Percentiles rank a stretch among this genome's conserved stretches.
Evolutionary conservation across 2,113 vertebrate genomes (phyloP).

Genomic region (Smithornis capensis): DNA sequence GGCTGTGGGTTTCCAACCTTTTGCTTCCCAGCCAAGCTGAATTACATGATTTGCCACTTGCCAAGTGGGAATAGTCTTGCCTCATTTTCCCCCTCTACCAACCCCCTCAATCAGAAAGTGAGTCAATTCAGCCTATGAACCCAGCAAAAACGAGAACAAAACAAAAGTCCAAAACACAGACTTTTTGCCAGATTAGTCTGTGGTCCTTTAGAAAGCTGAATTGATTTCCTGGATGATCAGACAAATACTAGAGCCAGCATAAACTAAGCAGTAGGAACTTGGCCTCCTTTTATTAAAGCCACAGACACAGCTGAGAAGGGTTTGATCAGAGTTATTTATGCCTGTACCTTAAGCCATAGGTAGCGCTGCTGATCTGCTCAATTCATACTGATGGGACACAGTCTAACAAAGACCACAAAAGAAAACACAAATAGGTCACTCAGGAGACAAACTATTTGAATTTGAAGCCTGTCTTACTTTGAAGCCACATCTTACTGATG

Average conservation of each 20-base stretch:
- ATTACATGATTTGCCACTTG: neutral
- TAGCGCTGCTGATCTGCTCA: neutral
- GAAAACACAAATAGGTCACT: neutral
- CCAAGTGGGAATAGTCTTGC: neutral
- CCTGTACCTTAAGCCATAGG: neutral
- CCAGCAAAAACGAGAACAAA: neutral
- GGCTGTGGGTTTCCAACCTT: neutral
- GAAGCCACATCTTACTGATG: neutral
- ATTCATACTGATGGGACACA: neutral
- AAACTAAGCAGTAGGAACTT: neutral
- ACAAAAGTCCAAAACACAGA: neutral
- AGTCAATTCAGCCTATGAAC: neutral
- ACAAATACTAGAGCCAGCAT: constrained; percentile 7
- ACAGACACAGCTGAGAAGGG: neutral
- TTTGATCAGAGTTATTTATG: neutral
- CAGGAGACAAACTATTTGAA: neutral
- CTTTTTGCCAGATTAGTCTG: neutral
- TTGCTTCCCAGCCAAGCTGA: neutral
- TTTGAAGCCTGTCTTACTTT: neutral
- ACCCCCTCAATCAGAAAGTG: neutral
- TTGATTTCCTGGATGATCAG: constrained; percentile 8
- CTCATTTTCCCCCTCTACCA: neutral
- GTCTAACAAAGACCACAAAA: neutral
- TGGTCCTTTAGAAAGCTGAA: neutral
- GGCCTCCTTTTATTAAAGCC: neutral